Conservation (phyloP, 2,888 invertebrate species). For the Euphydryas editha region DNA sequence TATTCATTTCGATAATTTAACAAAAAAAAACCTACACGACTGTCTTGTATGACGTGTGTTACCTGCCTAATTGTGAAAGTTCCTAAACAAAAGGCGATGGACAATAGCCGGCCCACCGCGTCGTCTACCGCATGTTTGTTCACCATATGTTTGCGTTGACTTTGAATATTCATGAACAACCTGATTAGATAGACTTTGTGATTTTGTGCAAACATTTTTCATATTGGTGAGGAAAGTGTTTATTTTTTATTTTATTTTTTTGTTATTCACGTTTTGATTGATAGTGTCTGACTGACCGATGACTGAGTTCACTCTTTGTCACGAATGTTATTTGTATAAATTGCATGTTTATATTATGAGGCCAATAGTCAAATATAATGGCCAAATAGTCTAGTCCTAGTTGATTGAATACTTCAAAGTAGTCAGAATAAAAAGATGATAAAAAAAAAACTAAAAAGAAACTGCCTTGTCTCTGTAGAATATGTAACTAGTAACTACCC, state of each 20-base stretch:
- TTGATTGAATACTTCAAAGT: too few relatives aligned
- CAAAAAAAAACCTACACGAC: neutral
- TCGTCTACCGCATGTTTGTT: constrained; percentile 36
- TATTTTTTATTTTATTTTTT: neutral
- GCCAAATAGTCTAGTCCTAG: too few relatives aligned
- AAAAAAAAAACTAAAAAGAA: too few relatives aligned
- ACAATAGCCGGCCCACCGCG: constrained; percentile 41
- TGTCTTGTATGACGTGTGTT: constrained; percentile 44
- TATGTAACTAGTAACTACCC: too few relatives aligned
- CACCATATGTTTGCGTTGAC: constrained; percentile 22
- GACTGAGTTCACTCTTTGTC: too few relatives aligned
- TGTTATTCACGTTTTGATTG: too few relatives aligned
- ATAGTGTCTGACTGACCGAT: too few relatives aligned
- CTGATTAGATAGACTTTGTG: constrained; percentile 18
- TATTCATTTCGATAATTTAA: neutral
- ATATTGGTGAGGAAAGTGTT: neutral
- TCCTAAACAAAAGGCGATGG: constrained; percentile 64
- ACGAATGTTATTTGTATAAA: too few relatives aligned
- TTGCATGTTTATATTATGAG: too few relatives aligned
- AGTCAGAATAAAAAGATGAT: too few relatives aligned
- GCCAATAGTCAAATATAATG: too few relatives aligned
- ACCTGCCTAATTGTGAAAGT: constrained; percentile 72
- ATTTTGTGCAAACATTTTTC: constrained; percentile 8
- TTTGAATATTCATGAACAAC: constrained; percentile 32
- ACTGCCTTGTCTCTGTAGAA: too few relatives aligned